Conservation (phyloP, 2,888 invertebrate species). For the Colletes collaris region DNA sequence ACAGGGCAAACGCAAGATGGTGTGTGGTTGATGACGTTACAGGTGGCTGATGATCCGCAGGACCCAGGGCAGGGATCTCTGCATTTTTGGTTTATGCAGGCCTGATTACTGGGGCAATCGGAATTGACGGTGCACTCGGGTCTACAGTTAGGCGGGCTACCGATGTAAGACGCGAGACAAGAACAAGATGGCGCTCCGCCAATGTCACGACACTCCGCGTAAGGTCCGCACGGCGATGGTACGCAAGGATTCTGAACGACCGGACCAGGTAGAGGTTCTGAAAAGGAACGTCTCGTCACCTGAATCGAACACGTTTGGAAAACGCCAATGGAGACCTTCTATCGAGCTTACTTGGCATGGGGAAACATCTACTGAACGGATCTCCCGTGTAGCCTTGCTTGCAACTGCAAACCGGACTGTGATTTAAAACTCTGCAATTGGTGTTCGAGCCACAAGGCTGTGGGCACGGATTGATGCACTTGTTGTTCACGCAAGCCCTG, state of each 20-base stretch:
- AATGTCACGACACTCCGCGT: conserved; percentile 84
- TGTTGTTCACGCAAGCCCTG: conserved; percentile 91
- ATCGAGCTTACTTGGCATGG: conserved; percentile 31
- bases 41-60: conserved; percentile 87
- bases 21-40: conserved; percentile 88
- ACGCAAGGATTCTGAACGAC: conserved; percentile 85
- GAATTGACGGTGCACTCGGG: conserved; percentile 89
- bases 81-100: conserved; percentile 91
- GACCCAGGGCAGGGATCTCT: conserved; percentile 92
- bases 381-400: conserved; percentile 84
- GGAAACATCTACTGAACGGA: conserved; percentile 85
- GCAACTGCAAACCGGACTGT: conserved; percentile 85
- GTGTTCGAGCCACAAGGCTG: conserved; percentile 85
- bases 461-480: conserved; percentile 87
- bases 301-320: neutral
- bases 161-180: conserved; percentile 82
- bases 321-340: neutral
- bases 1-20: conserved; percentile 90
- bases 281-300: conserved; percentile 4
- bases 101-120: conserved; percentile 89
- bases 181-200: conserved; percentile 84
- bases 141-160: conserved; percentile 87
- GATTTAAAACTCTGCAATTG: conserved; percentile 87
- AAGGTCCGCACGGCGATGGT: conserved; percentile 86
- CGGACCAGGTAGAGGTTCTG: conserved; percentile 41